Evolutionary conservation across 2,797 vertebrate genomes (phyloP).

Genomic region (Distichodus sexfasciatus): DNA sequence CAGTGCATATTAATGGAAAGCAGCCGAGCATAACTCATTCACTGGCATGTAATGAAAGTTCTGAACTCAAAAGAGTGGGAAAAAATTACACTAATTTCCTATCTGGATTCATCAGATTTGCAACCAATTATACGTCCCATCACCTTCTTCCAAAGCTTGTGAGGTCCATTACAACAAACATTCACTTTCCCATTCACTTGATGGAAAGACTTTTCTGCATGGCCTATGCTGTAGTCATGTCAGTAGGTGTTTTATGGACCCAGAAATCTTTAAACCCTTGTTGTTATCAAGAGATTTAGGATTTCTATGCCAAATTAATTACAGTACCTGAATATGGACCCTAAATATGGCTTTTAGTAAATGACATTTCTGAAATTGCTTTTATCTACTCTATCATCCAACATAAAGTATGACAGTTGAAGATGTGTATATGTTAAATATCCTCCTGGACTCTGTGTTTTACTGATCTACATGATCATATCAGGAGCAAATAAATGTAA

Average conservation of each 20-base stretch:
- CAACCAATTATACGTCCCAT: slow-evolving; percentile 43
- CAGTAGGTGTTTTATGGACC: slow-evolving; percentile 10
- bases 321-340: not conserved
- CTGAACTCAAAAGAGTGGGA: slow-evolving; percentile 18
- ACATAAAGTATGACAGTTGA: not conserved
- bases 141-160: slow-evolving; percentile 20
- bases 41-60: slow-evolving; percentile 28
- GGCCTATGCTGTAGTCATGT: slow-evolving; percentile 27
- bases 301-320: not conserved
- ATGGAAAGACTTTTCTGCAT: slow-evolving; percentile 25
- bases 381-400: slow-evolving; percentile 14
- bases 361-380: slow-evolving; percentile 17
- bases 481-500: no score
- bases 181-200: slow-evolving; percentile 17
- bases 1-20: slow-evolving; percentile 45
- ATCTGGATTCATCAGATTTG: slow-evolving; percentile 36
- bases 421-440: not conserved
- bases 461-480: no score
- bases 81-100: slow-evolving; percentile 39
- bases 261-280: slow-evolving; percentile 20
- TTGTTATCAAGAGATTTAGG: slow-evolving; percentile 11
- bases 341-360: slow-evolving; percentile 12
- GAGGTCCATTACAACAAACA: slow-evolving; percentile 14
- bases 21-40: slow-evolving; percentile 35
- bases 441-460: not conserved